Base-by-base conservation (phyloP, 2,797 vertebrate species). In the Buphagus erythrorhynchus region DNA sequence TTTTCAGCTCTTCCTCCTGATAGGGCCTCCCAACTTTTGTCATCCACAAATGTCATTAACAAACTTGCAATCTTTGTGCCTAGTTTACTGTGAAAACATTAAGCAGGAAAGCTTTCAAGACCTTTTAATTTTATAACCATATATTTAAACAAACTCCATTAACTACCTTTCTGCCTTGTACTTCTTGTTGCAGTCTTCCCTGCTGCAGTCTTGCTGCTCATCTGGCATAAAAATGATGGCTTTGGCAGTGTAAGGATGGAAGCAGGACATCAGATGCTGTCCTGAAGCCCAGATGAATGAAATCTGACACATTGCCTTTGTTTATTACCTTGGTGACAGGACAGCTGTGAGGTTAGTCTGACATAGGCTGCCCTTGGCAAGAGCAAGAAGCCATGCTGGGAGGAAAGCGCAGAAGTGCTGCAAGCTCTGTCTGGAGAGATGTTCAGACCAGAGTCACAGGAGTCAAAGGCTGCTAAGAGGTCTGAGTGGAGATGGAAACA, bases 401-500 rank as follows among this genome's bases (percentile, higher is more conserved):
- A 90, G 31, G 36, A 81, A 67, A 63, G 59, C 1, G 2, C 33
- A n/a, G n/a, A 51, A 58, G 29, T 22, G 16, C 21, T 89, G 36
- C 66, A 63, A 40, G 18, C 38, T 13, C 29, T 38, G 16, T 45
- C 76, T 81, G 25, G 19, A 48, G 33, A 29, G 61, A n/a, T 55
- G 45, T 75, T 68, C 84, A 55, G 22, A 46, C 7, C 1, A 2
- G 25, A 93, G 36, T 29, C 57, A 77, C n/a, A 40, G 48, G 20
- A 92, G 20, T 31, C 93, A 95, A 86, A 66, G 90, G 75, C 86
- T 86, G 51, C 54, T 63, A 25, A 83, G n/a, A 91, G 49, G 61
- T 94, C 80, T 82, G 95, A 95, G 82, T 29, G 96, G 96, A 96
- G 96, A 91, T 43, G 11, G 67, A 75, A 92, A 63, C 38, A 87